Evolutionary conservation across 2,888 invertebrate genomes (phyloP).

Genomic region (Drosophila prostipennis): DNA sequence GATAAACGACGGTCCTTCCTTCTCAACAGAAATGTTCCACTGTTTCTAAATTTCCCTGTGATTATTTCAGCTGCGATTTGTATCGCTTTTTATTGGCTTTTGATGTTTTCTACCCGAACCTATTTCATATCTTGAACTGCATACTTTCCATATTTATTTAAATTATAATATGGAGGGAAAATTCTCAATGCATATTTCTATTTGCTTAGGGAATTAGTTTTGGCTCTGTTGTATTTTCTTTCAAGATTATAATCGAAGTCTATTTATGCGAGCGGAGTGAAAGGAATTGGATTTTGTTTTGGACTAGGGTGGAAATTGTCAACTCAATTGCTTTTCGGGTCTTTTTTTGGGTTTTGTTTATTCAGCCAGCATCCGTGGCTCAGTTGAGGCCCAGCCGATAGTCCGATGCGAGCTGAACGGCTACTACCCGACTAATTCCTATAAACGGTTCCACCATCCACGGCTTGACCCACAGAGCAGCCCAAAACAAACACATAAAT

Average conservation of each 20-base stretch:
- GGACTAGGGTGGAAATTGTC: conserved; percentile 34
- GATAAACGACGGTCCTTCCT: conserved; percentile 17
- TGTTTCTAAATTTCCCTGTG: conserved; percentile 47
- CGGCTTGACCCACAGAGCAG: conserved; percentile 72
- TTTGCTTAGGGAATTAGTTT: conserved; percentile 69
- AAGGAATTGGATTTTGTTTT: conserved; percentile 10
- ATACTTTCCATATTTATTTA: conserved; percentile 68
- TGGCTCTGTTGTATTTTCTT: conserved; percentile 20
- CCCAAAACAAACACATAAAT: conserved; percentile 76
- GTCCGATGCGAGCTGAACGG: conserved; percentile 38
- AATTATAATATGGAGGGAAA: conserved; percentile 60
- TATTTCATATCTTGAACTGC: conserved; percentile 27
- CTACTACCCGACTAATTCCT: conserved; percentile 64
- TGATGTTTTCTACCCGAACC: conserved; percentile 51
- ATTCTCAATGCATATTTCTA: conserved; percentile 59
- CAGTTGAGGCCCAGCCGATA: conserved; percentile 12
- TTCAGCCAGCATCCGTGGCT: conserved; percentile 58
- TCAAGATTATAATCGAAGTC: conserved; percentile 65
- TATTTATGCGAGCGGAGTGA: conserved; percentile 43
- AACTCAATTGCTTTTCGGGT: conserved; percentile 44
- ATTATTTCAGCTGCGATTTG: conserved; percentile 66
- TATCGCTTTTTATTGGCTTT: conserved; percentile 61
- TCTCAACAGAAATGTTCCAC: not conserved
- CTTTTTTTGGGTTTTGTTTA: conserved; percentile 55
- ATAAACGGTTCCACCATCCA: conserved; percentile 59